Base-by-base conservation (phyloP, 2,113 vertebrate genomes). In the Quiscalus mexicanus region DNA sequence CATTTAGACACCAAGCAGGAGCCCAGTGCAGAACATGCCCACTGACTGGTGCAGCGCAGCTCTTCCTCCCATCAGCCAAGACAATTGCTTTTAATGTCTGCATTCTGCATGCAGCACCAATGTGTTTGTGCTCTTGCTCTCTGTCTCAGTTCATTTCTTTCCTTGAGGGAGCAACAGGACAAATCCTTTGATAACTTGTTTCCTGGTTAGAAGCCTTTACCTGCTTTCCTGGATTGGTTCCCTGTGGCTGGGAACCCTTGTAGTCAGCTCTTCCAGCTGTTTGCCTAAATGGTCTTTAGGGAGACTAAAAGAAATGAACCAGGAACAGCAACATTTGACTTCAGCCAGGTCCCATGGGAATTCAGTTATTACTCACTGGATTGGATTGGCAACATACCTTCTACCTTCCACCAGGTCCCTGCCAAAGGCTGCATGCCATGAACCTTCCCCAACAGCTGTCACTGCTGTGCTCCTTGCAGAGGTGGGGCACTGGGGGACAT, bases 401-500 rank as follows among this genome's bases (percentile, higher is more conserved):
- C 9, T n/a, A 15, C 21, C 13, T 58, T 97, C 84, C 95, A 97
- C 96, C 97, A 98, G 98, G 97, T 96, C 97, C 96, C 97, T 98
- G 98, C 97, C 87, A 93, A 98, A 98, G 98, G 96, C 97, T 98
- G 98, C 97, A 95, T 97, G 98, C 98, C 98, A 98, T 98, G 98
- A 98, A 96, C 97, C 97, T 96, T 96, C 56, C 45, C 97, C 97
- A 98, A 96, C 95, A 96, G 97, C 89, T 97, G 97, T 98, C 98
- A 97, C 97, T 97, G 96, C 94, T 95, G 87, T 95, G 94, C 96
- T 97, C 96, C 97, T 95, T 81, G 94, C 93, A 93, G 94, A 96
- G 65, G 63, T 65, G 55, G 76, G 79, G 79, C 76, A 50, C 14
- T 41, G 84, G 65, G 25, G 91, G 97, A 95, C 95, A 56, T 79